Evolutionary conservation across 2,888 invertebrate species (phyloP), one percentile per base, ranked within the genome.

Genomic region (Dicycla oo): DNA sequence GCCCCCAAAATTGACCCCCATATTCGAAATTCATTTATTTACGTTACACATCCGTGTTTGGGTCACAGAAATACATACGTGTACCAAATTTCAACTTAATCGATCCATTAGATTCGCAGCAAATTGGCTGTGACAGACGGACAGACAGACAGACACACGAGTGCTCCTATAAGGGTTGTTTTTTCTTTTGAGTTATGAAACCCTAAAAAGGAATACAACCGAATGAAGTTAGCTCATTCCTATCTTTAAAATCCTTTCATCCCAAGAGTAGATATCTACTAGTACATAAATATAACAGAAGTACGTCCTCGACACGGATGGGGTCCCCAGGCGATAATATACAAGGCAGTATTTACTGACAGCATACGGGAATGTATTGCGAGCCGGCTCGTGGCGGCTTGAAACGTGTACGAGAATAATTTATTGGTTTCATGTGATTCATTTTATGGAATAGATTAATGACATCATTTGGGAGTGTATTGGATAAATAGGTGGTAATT

Each of bases 321-420:
- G 20, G 15, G 63, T 79, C 83, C 73, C 80, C 6, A 0, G 66
- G 23, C 65, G 63, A 56, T 63, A 72, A 78, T 82, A 78, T 82
- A 54, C 51, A 51, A 58, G 40, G 30, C 26, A 20, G 56, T 62
- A 61, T 64, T 67, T 56, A 65, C 45, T 2, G 63, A 60, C 4
- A 56, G 63, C 63, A 82, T 43, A 80, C 66, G 58, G 63, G 8
- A n/a, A 56, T 65, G 40, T 57, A 69, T 69, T 49, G 43, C 30
- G 56, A 10, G 0, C 56, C 7, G 18, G n/a, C 38, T 51, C 80
- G 73, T 38, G 11, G 64, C 57, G 68, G 54, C 6, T 34, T 10
- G 54, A 1, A n/a, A 38, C 13, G 30, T 63, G n/a, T 3, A n/a
- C 0, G 49, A 5, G 23, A 47, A 73, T 64, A 64, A 71, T 68